Evolutionary conservation across 2,797 vertebrate species (phyloP).

Genomic region (Anguilla megastoma): DNA sequence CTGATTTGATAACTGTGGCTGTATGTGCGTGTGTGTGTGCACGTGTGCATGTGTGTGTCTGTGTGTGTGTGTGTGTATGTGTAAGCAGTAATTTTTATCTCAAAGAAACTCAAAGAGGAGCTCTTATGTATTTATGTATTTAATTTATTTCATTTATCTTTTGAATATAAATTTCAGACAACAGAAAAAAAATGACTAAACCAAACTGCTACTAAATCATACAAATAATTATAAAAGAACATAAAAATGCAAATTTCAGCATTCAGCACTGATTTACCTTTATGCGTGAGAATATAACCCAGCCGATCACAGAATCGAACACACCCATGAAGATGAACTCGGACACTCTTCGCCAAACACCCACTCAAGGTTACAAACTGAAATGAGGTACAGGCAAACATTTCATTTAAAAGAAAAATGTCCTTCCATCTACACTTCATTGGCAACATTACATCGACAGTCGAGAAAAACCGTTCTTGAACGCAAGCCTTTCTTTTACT

Average conservation of each 20-base stretch:
- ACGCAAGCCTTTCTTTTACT: not conserved
- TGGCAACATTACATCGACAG: slow-evolving; percentile 42
- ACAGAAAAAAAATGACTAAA: slow-evolving; percentile 69
- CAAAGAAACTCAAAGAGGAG: not conserved
- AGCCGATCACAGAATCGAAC: slow-evolving; percentile 10
- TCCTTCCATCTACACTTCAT: slow-evolving; percentile 43
- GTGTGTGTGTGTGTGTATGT: not conserved
- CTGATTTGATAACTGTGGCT: not conserved
- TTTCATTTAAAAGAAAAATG: slow-evolving; percentile 32
- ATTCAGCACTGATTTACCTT: not conserved
- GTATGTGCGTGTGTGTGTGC: not conserved
- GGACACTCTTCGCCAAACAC: slow-evolving; percentile 39
- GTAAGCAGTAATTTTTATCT: not conserved
- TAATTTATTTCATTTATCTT: slow-evolving; percentile 66
- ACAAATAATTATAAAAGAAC: slow-evolving; percentile 36
- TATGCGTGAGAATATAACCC: not conserved
- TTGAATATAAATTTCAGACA: slow-evolving; percentile 80
- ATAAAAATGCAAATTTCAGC: slow-evolving; percentile 12
- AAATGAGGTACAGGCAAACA: slow-evolving; percentile 34
- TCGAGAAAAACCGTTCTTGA: slow-evolving; percentile 24
- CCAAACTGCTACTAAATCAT: slow-evolving; percentile 66
- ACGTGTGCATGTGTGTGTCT: not conserved
- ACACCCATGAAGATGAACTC: slow-evolving; percentile 29
- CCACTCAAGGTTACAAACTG: slow-evolving; percentile 42
- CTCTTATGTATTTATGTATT: slow-evolving; percentile 5